Conservation (phyloP, 2,888 invertebrate species). For the Xanthorhoe spadicearia region DNA sequence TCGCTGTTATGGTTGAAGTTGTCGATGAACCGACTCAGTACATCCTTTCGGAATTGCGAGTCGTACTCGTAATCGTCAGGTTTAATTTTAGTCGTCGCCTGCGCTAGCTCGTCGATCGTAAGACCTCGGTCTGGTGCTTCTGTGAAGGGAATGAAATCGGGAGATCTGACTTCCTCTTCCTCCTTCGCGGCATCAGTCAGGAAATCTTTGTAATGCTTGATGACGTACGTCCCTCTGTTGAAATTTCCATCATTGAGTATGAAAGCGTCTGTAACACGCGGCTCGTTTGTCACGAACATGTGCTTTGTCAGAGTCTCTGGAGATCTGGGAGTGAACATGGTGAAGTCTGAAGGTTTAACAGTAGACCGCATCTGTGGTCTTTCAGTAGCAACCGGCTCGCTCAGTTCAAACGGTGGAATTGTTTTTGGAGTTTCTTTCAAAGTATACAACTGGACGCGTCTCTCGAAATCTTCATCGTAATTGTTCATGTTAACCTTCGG, state of each 20-base stretch:
- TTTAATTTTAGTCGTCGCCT: constrained; percentile 33
- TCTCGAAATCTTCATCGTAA: constrained; percentile 57
- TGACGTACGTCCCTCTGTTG: constrained; percentile 65
- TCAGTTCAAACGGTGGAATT: constrained; percentile 4
- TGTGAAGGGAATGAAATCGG: constrained; percentile 47
- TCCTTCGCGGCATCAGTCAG: constrained; percentile 60
- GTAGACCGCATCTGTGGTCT: constrained; percentile 24
- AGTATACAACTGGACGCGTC: constrained; percentile 57
- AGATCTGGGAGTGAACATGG: constrained; percentile 9
- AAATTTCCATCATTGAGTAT: constrained; percentile 51
- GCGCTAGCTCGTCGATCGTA: constrained; percentile 47
- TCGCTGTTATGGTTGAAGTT: constrained; percentile 74
- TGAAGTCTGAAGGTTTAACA: constrained; percentile 20
- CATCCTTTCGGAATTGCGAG: constrained; percentile 62
- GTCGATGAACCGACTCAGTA: constrained; percentile 68
- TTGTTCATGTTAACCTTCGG: constrained; percentile 54
- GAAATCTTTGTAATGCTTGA: constrained; percentile 71
- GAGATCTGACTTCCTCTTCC: constrained; percentile 56
- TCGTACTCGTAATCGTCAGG: constrained; percentile 64
- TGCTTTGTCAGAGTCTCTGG: constrained; percentile 42
- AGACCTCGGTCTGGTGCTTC: constrained; percentile 30
- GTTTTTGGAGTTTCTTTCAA: constrained; percentile 42
- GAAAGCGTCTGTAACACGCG: constrained; percentile 43
- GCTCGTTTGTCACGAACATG: constrained; percentile 52
- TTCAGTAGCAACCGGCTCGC: constrained; percentile 25